Evolutionary conservation across 2,797 vertebrate genomes (phyloP).

Genomic region (Dendrocincla tyrannina): DNA sequence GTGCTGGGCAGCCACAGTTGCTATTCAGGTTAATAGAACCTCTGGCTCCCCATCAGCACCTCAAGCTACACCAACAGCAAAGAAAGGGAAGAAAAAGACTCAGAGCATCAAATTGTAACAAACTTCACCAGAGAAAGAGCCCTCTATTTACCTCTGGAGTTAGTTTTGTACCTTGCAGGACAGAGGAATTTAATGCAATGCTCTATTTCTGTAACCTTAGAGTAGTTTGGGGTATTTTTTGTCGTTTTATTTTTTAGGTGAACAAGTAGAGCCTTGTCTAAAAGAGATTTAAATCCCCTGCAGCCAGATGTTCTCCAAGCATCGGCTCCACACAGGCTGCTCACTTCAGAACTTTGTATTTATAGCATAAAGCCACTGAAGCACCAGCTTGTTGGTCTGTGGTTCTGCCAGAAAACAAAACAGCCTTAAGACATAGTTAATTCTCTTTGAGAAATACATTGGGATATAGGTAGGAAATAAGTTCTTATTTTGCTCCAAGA

Average conservation of each 20-base stretch:
- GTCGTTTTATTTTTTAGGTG: not conserved
- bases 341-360: not conserved
- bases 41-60: not conserved
- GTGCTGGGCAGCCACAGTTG: not conserved
- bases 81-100: not conserved
- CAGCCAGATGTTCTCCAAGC: conserved; percentile 2
- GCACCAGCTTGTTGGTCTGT: not conserved
- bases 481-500: not conserved
- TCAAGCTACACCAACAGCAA: not conserved
- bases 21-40: not conserved
- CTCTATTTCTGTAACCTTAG: not conserved
- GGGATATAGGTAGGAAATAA: not conserved
- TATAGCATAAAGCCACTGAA: not conserved
- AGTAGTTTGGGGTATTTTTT: not conserved
- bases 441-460: not conserved
- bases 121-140: not conserved
- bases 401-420: conserved; percentile 13
- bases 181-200: not conserved
- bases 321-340: not conserved
- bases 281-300: not conserved
- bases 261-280: conserved; percentile 18
- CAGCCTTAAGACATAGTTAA: not conserved
- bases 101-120: not conserved
- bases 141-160: not conserved
- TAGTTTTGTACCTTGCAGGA: not conserved